These are phyloP conservation scores for Cinclus mexicanus DNA, from an alignment of 2,113 vertebrate genomes.

Conservation along the genomic window DNA sequence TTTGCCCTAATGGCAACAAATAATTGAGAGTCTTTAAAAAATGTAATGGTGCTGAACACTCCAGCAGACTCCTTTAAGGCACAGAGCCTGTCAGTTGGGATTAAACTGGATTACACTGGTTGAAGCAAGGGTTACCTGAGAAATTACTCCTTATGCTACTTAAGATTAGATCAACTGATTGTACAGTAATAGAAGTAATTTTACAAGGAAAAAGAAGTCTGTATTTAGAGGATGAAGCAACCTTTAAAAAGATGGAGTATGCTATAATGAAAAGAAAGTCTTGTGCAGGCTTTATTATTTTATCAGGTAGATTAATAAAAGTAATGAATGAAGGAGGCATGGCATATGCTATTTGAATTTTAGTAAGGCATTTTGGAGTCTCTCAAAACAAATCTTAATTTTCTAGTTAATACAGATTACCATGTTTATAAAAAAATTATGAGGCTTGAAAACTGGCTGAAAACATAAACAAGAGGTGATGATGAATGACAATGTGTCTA, in stretches of 20 bases:
- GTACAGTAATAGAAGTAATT: background rate
- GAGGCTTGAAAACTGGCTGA: background rate
- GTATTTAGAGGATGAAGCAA: background rate
- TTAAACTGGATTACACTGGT: conserved; percentile 27
- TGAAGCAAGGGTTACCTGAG: conserved; percentile 9
- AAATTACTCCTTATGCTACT: conserved; percentile 1
- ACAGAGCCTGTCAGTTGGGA: background rate
- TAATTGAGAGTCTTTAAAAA: background rate
- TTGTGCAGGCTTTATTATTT: background rate
- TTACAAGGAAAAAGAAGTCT: background rate
- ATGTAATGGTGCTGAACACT: background rate
- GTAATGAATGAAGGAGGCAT: background rate
- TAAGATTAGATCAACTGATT: background rate
- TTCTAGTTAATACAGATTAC: background rate
- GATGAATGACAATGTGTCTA: background rate
- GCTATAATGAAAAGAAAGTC: background rate
- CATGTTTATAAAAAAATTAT: background rate
- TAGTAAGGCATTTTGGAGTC: background rate
- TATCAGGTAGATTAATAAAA: background rate
- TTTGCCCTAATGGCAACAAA: background rate
- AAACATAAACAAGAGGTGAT: conserved; percentile 19
- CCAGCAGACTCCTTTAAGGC: background rate
- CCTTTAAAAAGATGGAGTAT: background rate
- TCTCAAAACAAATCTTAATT: background rate
- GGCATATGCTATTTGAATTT: background rate